Percentiles rank a stretch among this genome's conserved stretches.
Conservation (phyloP, 1,140 invertebrate species). For the Drosophila simulans region DNA sequence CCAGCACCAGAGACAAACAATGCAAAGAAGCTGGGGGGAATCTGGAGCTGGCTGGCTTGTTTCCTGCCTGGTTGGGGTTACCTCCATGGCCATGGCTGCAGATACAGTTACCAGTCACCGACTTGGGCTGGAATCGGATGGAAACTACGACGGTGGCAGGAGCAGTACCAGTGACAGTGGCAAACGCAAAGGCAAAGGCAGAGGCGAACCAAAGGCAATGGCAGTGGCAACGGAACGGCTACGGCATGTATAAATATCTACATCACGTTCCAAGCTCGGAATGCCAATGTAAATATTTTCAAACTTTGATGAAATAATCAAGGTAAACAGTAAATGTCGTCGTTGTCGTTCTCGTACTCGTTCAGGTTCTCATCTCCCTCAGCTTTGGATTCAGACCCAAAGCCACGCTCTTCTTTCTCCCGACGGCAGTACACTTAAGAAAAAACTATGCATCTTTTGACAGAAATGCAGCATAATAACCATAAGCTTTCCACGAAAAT, state of each 20-base stretch:
- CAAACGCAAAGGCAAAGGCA: background rate
- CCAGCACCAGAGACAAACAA: conserved; percentile 31
- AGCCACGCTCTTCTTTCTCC: conserved; percentile 7
- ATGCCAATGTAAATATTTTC: conserved; percentile 83
- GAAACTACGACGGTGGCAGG: conserved; percentile 14
- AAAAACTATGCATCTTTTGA: background rate
- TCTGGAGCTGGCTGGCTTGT: background rate
- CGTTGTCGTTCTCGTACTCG: conserved; percentile 45
- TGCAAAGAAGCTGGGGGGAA: conserved; percentile 38
- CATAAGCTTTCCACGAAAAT: no score
- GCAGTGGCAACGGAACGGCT: conserved; percentile 21
- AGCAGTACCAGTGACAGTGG: no score
- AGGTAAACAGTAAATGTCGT: conserved; percentile 82
- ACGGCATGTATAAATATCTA: conserved; percentile 79
- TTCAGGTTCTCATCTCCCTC: conserved; percentile 15
- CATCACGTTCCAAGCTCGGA: conserved; percentile 80
- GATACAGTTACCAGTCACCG: background rate
- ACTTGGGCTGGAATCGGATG: background rate
- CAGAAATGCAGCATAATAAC: no score
- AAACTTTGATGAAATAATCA: conserved; percentile 83
- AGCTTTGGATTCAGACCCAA: conserved; percentile 15
- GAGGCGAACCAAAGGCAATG: conserved; percentile 1
- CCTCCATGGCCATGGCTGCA: background rate
- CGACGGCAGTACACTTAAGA: background rate
- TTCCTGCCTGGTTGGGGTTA: conserved; percentile 19